phyloP scores from a whole-genome alignment of 2,113 vertebrate genomes.

The Ictidomys tridecemlineatus region DNA sequence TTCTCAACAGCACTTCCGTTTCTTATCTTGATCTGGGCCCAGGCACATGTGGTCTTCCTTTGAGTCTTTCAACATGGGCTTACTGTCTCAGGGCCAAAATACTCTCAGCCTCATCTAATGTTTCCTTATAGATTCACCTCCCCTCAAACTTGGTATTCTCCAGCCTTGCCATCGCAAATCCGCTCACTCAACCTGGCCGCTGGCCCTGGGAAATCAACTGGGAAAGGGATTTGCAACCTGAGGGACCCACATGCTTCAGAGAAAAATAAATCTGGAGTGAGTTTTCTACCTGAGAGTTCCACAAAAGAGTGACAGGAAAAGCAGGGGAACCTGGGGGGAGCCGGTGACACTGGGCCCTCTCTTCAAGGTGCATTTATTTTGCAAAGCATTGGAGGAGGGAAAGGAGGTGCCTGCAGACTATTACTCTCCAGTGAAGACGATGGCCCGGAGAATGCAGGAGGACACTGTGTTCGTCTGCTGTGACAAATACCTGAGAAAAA shows the following conservation, averaged over 20 bases:
- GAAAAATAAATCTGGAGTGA: neutral
- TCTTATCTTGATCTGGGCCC: slow-evolving; percentile 71
- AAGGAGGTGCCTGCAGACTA: neutral
- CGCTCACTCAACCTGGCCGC: neutral
- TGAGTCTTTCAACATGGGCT: slow-evolving; percentile 63
- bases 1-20: neutral
- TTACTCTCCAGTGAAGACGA: too few relatives aligned
- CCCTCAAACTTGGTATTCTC: slow-evolving; percentile 53
- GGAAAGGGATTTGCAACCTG: slow-evolving; percentile 20
- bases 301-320: neutral
- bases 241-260: neutral
- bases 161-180: slow-evolving; percentile 64
- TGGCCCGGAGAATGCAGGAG: neutral
- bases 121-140: slow-evolving; percentile 62
- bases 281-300: neutral
- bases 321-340: accelerated
- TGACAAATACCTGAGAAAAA: neutral
- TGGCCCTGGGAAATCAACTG: slow-evolving; percentile 18
- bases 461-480: neutral
- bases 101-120: slow-evolving; percentile 63
- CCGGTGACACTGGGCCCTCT: neutral
- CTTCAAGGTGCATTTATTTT: neutral
- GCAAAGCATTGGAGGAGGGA: neutral
- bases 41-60: neutral
- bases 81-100: slow-evolving; percentile 62